Evolutionary conservation across 2,888 invertebrate species (phyloP).

Genomic region (Drosophila colorata): DNA sequence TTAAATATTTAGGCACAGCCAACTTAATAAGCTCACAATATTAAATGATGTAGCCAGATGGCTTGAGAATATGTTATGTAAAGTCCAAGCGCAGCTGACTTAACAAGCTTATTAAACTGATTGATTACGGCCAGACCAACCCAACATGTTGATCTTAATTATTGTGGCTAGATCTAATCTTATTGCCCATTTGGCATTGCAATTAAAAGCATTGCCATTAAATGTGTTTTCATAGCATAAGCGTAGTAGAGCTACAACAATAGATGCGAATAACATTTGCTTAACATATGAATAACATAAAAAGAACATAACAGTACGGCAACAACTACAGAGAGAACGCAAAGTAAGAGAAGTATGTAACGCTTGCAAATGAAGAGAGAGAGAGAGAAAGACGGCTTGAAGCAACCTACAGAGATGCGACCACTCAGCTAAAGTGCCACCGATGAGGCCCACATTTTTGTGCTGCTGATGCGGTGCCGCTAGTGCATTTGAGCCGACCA

Average conservation of each 20-base stretch:
- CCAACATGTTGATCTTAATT: slow-evolving; percentile 16
- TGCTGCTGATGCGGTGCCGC: slow-evolving; percentile 69
- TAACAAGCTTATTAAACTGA: background rate
- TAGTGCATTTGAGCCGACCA: slow-evolving; percentile 75
- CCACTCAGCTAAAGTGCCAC: slow-evolving; percentile 82
- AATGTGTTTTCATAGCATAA: background rate
- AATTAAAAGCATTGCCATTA: background rate
- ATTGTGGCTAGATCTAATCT: slow-evolving; percentile 29
- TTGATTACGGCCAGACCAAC: background rate
- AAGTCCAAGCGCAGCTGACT: slow-evolving; percentile 12
- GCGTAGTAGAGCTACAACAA: slow-evolving; percentile 7
- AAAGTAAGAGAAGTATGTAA: slow-evolving; percentile 3
- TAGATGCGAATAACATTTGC: slow-evolving; percentile 1
- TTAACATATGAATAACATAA: slow-evolving; percentile 3
- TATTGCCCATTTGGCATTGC: no score
- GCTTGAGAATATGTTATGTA: background rate
- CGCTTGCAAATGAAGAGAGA: slow-evolving; percentile 34
- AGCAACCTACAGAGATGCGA: slow-evolving; percentile 86
- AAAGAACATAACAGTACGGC: slow-evolving; percentile 1
- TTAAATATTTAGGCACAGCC: no score
- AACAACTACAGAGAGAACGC: slow-evolving; percentile 8
- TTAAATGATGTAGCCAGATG: no score
- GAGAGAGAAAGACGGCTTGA: slow-evolving; percentile 51
- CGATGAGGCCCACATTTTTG: slow-evolving; percentile 84
- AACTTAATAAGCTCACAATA: no score